These are phyloP conservation scores for Agrenia bidenticulata DNA, from an alignment of 2,888 invertebrate genomes.

Conservation along the genomic window DNA sequence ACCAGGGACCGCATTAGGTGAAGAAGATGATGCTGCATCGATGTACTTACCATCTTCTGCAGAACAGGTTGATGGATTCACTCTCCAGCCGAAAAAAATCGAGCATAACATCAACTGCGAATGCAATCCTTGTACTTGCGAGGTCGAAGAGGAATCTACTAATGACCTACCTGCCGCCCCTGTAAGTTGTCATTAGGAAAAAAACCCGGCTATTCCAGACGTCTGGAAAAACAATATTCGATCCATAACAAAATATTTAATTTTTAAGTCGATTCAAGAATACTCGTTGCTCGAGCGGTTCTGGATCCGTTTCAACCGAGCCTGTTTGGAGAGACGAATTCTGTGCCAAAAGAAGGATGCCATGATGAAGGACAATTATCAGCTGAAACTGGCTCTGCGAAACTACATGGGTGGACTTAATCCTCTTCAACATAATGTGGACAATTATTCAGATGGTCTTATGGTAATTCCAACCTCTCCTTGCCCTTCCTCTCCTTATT, in stretches of 20 bases:
- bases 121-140: conserved; percentile 44
- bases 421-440: conserved; percentile 39
- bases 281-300: conserved; percentile 49
- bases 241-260: background rate
- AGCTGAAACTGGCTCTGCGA: conserved; percentile 42
- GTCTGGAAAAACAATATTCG: background rate
- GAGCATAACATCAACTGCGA: conserved; percentile 43
- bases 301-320: conserved; percentile 50
- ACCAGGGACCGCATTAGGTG: conserved; percentile 2
- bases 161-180: too few species aligned
- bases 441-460: conserved; percentile 31
- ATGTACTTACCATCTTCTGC: conserved; percentile 15
- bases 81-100: conserved; percentile 27
- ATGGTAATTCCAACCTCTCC: conserved; percentile 41
- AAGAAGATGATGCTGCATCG: background rate
- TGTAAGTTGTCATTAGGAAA: background rate
- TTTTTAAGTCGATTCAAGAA: conserved; percentile 40
- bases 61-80: conserved; percentile 18
- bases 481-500: conserved; percentile 25
- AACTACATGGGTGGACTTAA: conserved; percentile 52
- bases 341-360: conserved; percentile 33
- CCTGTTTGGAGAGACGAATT: conserved; percentile 40
- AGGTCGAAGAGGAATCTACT: conserved; percentile 19
- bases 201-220: background rate
- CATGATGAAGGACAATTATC: conserved; percentile 42